Base-by-base conservation (phyloP, 2,113 vertebrate genomes). In the Ramphastos sulfuratus region DNA sequence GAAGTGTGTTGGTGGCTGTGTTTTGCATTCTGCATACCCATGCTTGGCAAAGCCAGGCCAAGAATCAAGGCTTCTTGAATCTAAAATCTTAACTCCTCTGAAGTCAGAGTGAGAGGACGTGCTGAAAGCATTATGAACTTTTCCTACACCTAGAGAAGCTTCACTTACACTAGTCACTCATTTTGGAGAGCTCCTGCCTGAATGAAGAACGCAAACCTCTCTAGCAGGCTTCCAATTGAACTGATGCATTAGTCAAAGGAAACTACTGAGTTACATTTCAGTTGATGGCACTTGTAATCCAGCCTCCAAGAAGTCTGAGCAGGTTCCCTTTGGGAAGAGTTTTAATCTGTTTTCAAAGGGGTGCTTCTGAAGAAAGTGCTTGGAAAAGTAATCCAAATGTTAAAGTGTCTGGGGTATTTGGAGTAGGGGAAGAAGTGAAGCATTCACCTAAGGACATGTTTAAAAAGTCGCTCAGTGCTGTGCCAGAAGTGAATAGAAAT, bases 71-170 rank as follows among this genome's bases (percentile, higher is more conserved):
- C 77, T 90, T 91, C 90, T 96, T 83, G 94, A 95, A 33, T 87
- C 46, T 70, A 97, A 95, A 88, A 77, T 93, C 70, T 37, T 82
- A 50, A 74, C 65, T 71, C 75, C 93, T 95, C 92, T 95, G 73
- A 93, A 85, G 94, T 96, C 89, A 89, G 92, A 96, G 94, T 91
- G 91, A 92, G 96, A 82, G 93, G 85, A 85, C 11, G 8, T 92
- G 91, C 72, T 92, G 83, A 94, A 85, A 92, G 66, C 80, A 92
- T 90, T 94, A 89, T 88, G 67, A 97, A 94, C 87, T 96, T 96
- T 94, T 96, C 94, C 89, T 96, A 69, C 81, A 77, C 81, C 61
- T 92, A 97, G 97, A 97, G 97, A 98, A 98, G 96, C 97, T 97
- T 98, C 96, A 97, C 93, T 87, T 93, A 94, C 96, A 95, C 95